A percentile compares a stretch with the other conserved stretches of the same genome.
These are phyloP conservation scores for Cataglyphis cursor DNA, from an alignment of 2,888 invertebrate species.

Conservation along the genomic window DNA sequence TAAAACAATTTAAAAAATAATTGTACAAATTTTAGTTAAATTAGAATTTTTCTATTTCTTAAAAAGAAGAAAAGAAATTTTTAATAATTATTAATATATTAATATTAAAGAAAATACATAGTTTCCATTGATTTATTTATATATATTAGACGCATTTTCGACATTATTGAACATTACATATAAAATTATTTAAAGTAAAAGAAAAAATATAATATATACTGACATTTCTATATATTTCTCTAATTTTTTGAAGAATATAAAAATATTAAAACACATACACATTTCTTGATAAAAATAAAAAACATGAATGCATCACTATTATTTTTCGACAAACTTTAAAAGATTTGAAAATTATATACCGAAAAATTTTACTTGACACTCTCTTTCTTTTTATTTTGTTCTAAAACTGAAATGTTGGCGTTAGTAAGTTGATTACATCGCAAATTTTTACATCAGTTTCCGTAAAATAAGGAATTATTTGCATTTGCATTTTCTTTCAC, in stretches of 20 bases:
- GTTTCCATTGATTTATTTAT: neutral
- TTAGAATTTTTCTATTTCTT: neutral
- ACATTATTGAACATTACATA: neutral
- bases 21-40: neutral
- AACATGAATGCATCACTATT: neutral
- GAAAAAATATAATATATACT: neutral
- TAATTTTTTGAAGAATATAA: neutral
- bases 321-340: neutral
- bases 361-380: neutral
- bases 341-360: neutral
- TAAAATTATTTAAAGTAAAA: neutral
- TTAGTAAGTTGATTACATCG: conserved; percentile 11
- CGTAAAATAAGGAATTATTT: neutral
- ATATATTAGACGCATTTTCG: neutral
- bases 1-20: neutral
- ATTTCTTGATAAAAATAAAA: neutral
- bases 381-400: neutral
- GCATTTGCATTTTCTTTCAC: neutral
- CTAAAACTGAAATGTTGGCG: neutral
- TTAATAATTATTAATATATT: neutral
- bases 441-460: neutral
- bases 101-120: neutral
- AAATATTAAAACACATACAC: neutral
- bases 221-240: neutral
- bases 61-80: neutral